phyloP scores from a whole-genome alignment of 2,888 invertebrate species.

The Lasioglossum lativentre region DNA sequence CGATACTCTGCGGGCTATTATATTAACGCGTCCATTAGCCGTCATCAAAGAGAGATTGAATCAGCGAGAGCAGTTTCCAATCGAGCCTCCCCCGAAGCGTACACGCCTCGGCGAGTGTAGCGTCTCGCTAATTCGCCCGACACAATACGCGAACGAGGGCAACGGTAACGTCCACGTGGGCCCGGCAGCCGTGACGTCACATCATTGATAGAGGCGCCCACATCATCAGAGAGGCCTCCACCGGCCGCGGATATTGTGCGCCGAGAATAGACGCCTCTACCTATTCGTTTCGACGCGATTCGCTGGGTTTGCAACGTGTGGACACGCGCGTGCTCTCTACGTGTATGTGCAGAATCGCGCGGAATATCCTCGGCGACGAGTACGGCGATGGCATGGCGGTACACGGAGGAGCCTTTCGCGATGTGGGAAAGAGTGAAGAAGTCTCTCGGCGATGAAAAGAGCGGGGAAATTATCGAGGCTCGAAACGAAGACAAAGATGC shows the following conservation, averaged over 20 bases:
- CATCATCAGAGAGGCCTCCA: constrained; percentile 63
- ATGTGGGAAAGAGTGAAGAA: constrained; percentile 47
- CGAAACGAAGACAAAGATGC: constrained; percentile 54
- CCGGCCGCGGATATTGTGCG: constrained; percentile 58
- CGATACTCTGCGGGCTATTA: not conserved
- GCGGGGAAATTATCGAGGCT: constrained; percentile 36
- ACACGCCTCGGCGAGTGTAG: not conserved
- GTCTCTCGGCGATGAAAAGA: constrained; percentile 37
- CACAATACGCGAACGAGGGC: constrained; percentile 28
- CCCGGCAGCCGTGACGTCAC: constrained; percentile 68
- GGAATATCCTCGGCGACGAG: not conserved
- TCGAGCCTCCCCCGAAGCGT: constrained; percentile 33
- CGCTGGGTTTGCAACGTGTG: constrained; percentile 21
- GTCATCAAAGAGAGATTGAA: constrained; percentile 21
- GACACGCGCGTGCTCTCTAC: constrained; percentile 2
- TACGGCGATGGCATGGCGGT: no score
- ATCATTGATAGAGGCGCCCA: constrained; percentile 80
- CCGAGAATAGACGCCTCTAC: constrained; percentile 47
- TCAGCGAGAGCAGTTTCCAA: constrained; percentile 46
- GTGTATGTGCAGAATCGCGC: not conserved
- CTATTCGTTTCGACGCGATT: constrained; percentile 41
- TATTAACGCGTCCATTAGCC: not conserved
- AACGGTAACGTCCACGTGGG: constrained; percentile 66
- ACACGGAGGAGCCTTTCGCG: not conserved
- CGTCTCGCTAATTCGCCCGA: constrained; percentile 24